Evolutionary conservation across 1,140 invertebrate species (phyloP).

Genomic region (Drosophila malerkotliana): DNA sequence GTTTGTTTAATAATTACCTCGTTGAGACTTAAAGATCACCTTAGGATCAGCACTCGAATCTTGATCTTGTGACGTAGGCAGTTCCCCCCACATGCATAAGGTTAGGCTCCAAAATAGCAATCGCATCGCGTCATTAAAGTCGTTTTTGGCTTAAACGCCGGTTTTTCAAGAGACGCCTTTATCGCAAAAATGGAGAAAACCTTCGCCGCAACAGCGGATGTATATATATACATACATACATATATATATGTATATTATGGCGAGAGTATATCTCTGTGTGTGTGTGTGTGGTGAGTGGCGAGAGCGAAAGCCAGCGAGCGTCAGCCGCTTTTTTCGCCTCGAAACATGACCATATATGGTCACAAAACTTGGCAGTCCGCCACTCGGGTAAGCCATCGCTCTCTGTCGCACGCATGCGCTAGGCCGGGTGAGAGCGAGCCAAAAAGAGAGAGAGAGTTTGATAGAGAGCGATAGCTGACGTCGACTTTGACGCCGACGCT

Average conservation of each 20-base stretch:
- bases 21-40: not conserved
- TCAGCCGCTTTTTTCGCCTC: constrained; percentile 48
- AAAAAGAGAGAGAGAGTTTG: constrained; percentile 19
- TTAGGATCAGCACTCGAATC: not conserved
- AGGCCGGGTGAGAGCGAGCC: constrained; percentile 21
- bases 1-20: not conserved
- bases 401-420: constrained; percentile 64
- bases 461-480: not conserved
- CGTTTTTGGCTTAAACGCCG: constrained; percentile 51
- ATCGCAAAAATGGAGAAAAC: constrained; percentile 72
- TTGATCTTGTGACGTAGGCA: constrained; percentile 49
- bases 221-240: not conserved
- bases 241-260: not conserved
- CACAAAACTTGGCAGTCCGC: constrained; percentile 74
- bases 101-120: constrained; percentile 37
- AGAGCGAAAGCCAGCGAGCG: constrained; percentile 60
- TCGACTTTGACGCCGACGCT: constrained; percentile 35
- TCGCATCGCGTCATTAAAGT: constrained; percentile 60
- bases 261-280: not conserved
- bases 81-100: not conserved
- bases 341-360: constrained; percentile 84
- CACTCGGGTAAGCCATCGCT: constrained; percentile 49
- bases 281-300: not conserved
- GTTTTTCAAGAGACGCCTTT: constrained; percentile 43
- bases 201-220: constrained; percentile 24